These are phyloP conservation scores for Trypoxylon attenuatum DNA, from an alignment of 2,888 invertebrate species.

Conservation along the genomic window DNA sequence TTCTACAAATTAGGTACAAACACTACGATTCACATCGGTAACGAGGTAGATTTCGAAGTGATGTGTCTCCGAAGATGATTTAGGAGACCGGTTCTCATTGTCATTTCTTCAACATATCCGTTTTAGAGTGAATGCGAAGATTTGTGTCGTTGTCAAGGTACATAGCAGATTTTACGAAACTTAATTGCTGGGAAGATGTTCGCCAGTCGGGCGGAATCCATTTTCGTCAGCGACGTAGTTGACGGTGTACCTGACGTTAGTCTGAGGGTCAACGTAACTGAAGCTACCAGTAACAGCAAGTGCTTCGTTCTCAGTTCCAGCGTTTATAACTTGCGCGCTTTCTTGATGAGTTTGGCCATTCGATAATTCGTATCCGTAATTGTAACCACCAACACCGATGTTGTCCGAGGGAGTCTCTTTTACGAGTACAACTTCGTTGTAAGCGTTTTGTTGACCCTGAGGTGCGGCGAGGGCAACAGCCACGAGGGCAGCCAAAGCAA, in stretches of 20 bases:
- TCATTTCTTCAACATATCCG: neutral
- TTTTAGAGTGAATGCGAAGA: neutral
- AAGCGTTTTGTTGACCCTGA: neutral
- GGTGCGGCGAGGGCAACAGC: conserved; percentile 58
- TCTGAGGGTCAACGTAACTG: conserved; percentile 60
- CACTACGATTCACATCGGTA: neutral
- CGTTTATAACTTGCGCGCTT: conserved; percentile 53
- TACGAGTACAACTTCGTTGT: conserved; percentile 41
- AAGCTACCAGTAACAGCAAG: conserved; percentile 60
- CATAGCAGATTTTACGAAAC: neutral
- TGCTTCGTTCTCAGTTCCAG: conserved; percentile 55
- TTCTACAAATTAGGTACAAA: neutral
- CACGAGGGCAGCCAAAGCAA: conserved; percentile 56
- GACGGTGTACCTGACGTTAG: conserved; percentile 53
- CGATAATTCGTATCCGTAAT: conserved; percentile 59
- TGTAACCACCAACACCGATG: conserved; percentile 62
- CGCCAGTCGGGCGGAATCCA: conserved; percentile 60
- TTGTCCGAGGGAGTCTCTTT: conserved; percentile 60
- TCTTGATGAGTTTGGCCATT: conserved; percentile 60
- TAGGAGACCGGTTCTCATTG: neutral
- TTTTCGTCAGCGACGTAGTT: conserved; percentile 59
- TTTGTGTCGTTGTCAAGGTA: neutral
- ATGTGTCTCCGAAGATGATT: neutral
- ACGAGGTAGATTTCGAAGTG: neutral
- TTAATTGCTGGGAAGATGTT: conserved; percentile 46